A percentile compares a stretch with the other conserved stretches of the same genome.
Conservation (phyloP, 2,113 vertebrate genomes). For the Ailurus styani region DNA sequence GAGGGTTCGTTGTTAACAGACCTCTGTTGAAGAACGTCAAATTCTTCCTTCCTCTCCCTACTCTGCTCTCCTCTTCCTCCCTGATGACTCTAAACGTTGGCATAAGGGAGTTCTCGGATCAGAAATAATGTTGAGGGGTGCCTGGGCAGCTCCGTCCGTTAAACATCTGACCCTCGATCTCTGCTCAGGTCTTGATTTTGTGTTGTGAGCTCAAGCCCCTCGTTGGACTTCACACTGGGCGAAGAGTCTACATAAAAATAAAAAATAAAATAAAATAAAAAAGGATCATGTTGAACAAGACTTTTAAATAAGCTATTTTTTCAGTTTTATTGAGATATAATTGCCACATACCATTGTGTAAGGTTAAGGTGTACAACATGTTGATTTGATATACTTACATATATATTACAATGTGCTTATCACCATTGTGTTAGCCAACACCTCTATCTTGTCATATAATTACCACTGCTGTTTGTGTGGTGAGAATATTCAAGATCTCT, state of each 20-base stretch:
- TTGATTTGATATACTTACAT: background rate
- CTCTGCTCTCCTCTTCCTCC: background rate
- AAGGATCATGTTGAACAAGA: background rate
- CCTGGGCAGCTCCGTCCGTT: background rate
- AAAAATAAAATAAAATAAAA: background rate
- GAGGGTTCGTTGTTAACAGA: background rate
- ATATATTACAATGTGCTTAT: background rate
- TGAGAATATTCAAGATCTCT: background rate
- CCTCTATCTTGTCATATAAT: background rate
- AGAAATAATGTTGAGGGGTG: background rate
- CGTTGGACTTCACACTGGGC: background rate
- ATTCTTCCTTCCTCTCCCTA: background rate
- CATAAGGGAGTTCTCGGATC: background rate
- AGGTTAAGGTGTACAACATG: background rate
- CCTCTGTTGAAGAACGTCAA: background rate
- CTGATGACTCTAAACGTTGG: background rate
- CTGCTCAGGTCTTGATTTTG: background rate
- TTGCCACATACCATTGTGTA: background rate
- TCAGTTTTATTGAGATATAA: background rate
- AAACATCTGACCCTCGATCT: background rate
- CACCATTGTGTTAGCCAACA: background rate
- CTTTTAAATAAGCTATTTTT: background rate
- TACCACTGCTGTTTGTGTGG: background rate
- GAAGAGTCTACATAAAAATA: background rate
- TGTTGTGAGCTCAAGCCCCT: background rate